These are phyloP conservation scores for Drosophila malerkotliana DNA, from an alignment of 1,140 invertebrate genomes.

Conservation along the genomic window DNA sequence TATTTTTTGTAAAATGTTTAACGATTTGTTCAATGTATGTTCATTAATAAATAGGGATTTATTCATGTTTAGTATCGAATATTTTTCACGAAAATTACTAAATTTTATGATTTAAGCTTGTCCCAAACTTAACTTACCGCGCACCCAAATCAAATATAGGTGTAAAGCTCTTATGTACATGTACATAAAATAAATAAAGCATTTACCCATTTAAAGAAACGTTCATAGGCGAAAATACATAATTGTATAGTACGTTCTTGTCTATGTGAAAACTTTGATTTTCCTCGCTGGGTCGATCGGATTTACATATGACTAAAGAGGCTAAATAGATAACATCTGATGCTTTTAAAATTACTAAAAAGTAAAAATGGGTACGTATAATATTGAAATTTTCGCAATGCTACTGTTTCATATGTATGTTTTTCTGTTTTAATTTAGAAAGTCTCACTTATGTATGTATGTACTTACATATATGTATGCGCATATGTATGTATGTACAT, in stretches of 20 bases:
- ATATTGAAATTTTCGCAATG: not conserved
- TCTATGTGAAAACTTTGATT: no score
- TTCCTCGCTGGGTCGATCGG: not conserved
- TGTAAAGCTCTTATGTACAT: not conserved
- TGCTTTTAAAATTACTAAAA: not conserved
- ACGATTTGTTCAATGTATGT: no score
- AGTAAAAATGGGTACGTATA: not conserved
- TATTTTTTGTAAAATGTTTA: not conserved
- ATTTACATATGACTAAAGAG: not conserved
- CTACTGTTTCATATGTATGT: no score
- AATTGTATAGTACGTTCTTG: no score
- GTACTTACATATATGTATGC: no score
- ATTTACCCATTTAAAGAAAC: no score
- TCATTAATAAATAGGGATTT: not conserved
- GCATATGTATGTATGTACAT: no score
- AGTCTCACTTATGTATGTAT: no score
- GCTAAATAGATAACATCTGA: not conserved
- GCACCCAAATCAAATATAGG: not conserved
- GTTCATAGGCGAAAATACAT: no score
- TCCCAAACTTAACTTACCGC: not conserved
- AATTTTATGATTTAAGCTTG: not conserved
- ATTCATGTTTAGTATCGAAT: not conserved
- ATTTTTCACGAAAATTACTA: no score
- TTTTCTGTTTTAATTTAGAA: no score
- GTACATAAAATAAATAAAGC: no score